These are phyloP conservation scores for Drosophila aldrichi DNA, from an alignment of 2,888 invertebrate species.

Conservation along the genomic window DNA sequence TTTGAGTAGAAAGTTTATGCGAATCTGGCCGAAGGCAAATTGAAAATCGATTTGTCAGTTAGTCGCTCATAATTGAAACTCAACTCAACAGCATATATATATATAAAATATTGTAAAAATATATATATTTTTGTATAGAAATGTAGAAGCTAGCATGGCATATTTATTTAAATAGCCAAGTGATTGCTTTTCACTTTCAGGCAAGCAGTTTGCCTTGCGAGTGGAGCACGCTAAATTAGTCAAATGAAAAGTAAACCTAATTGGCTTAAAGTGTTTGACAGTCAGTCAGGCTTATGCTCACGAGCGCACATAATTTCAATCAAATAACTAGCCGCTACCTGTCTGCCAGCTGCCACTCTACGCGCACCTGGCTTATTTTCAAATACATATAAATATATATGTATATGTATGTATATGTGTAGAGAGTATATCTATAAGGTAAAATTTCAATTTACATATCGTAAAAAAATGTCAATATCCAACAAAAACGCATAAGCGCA, in stretches of 20 bases:
- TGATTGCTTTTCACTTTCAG: neutral
- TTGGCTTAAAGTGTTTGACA: slow-evolving; percentile 39
- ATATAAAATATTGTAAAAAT: neutral
- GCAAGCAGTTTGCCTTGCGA: neutral
- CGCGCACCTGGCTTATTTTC: slow-evolving; percentile 12
- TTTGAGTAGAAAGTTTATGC: slow-evolving; percentile 47
- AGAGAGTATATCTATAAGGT: slow-evolving; percentile 48
- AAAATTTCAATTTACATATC: slow-evolving; percentile 79
- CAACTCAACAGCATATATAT: slow-evolving; percentile 3
- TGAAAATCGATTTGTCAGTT: slow-evolving; percentile 59
- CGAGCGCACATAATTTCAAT: slow-evolving; percentile 63
- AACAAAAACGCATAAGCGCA: slow-evolving; percentile 60
- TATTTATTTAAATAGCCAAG: neutral
- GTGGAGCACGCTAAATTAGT: slow-evolving; percentile 15
- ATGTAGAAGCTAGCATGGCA: neutral
- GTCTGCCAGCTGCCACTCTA: neutral
- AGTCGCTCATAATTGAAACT: slow-evolving; percentile 26
- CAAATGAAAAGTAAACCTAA: slow-evolving; percentile 33
- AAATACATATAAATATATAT: slow-evolving; percentile 7
- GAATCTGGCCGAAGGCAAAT: slow-evolving; percentile 50
- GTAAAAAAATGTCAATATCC: slow-evolving; percentile 73
- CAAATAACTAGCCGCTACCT: slow-evolving; percentile 62
- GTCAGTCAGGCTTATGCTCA: slow-evolving; percentile 20
- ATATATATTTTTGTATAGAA: neutral
- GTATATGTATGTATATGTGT: neutral